Evolutionary conservation across 1,140 invertebrate species (phyloP), one percentile per base, ranked within the genome.

Genomic region (Diploscapter pachys): DNA sequence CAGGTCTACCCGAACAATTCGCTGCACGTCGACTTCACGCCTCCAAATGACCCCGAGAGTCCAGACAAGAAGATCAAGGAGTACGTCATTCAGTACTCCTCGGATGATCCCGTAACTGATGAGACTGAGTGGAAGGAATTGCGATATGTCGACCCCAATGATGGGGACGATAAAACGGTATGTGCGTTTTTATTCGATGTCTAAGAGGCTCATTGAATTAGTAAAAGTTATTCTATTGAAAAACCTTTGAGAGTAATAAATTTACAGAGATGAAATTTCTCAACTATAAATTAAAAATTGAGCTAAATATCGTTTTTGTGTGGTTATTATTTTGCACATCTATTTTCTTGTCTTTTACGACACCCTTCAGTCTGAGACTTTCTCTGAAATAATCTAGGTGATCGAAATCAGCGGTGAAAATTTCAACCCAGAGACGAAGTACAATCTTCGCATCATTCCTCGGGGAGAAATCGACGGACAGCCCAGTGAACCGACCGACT

Each of bases 371-470:
- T 65, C 63, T 70, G 5, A 13, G 5, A 71, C 64, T 11, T 71
- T 71, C 56, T 31, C 31, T 31, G 31, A 31, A 31, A 31, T 31
- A 31, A 31, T 31, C 31, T 31, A 68, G 66, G 56, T 55, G 53
- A 67, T 74, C 3, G 64, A 55, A n/a, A 80, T 85, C 61, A 84
- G 84, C 68, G 83, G 84, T 61, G 78, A 84, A 59, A 83, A 84
- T 56, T 85, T 85, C 78, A 78, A 83, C 50, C 83, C 84, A n/a
- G 80, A 85, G 51, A 85, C 84, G 4, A 85, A 81, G 63, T 85
- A 83, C 67, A 82, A 66, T 52, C 68, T 82, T 8, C 79, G 80
- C 61, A 75, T 83, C 13, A 84, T 82, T 76, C 81, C 82, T 63
- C 64, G 77, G 51, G 82, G 82, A 50, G 82, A 83, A 59, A 79